Percentiles rank a stretch among this genome's conserved stretches.
These are phyloP conservation scores for Rotaria socialis DNA, from an alignment of 2,888 invertebrate genomes.

Conservation along the genomic window DNA sequence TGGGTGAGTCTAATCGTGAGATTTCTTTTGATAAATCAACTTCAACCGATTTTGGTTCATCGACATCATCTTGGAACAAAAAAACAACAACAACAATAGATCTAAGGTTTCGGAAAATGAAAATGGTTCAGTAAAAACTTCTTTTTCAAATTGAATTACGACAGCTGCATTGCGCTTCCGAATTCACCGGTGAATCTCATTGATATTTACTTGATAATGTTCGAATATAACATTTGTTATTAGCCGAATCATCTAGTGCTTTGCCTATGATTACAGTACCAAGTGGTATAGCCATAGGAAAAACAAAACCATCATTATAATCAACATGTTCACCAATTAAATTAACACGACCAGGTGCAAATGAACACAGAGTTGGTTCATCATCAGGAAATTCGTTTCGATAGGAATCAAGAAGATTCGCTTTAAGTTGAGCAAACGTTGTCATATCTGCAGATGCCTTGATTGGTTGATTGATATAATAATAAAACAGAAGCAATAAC, in stretches of 20 bases:
- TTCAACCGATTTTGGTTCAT: not conserved
- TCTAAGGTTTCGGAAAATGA: no score
- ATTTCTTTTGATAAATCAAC: slow-evolving; percentile 52
- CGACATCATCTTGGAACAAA: not conserved
- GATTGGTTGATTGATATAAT: no score
- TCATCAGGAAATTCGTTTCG: not conserved
- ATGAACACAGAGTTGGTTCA: slow-evolving; percentile 26
- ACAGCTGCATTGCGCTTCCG: no score
- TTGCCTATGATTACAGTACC: slow-evolving; percentile 73
- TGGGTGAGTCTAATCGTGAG: slow-evolving; percentile 62
- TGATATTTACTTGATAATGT: slow-evolving; percentile 17
- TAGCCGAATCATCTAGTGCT: slow-evolving; percentile 58
- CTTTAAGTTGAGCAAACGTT: not conserved
- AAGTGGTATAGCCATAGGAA: slow-evolving; percentile 46
- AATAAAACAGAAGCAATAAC: no score
- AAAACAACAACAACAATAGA: no score
- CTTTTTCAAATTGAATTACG: no score
- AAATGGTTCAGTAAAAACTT: no score
- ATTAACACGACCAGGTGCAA: slow-evolving; percentile 74
- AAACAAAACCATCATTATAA: slow-evolving; percentile 72
- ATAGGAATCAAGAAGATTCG: not conserved
- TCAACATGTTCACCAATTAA: slow-evolving; percentile 91
- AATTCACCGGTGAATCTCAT: no score
- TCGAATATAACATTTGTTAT: slow-evolving; percentile 51
- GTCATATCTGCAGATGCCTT: no score